These are phyloP conservation scores for Caenorhabditis elegans DNA, from an alignment of 1,140 invertebrate genomes.

Conservation along the genomic window DNA sequence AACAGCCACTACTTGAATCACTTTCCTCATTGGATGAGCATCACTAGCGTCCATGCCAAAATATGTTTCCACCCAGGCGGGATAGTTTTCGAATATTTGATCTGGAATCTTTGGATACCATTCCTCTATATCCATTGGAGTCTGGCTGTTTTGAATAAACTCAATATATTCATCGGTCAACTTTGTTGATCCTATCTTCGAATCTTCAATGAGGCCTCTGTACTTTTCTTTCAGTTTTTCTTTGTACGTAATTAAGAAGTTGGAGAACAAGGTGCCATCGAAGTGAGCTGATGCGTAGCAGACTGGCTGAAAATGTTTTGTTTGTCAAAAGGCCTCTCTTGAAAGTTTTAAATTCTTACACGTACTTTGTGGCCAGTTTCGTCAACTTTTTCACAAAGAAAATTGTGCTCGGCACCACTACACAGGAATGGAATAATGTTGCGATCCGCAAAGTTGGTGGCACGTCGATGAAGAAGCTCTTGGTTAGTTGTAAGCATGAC, in stretches of 20 bases:
- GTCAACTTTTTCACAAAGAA: background rate
- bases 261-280: background rate
- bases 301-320: background rate
- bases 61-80: slow-evolving; percentile 25
- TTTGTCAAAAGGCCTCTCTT: too few species aligned
- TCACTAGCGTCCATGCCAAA: slow-evolving; percentile 23
- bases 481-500: background rate
- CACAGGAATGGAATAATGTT: background rate
- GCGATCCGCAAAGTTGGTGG: background rate
- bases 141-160: background rate
- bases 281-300: background rate
- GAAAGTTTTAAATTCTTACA: background rate
- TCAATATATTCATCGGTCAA: background rate
- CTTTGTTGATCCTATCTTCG: background rate
- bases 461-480: background rate
- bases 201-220: background rate
- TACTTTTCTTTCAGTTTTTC: slow-evolving; percentile 33
- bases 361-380: background rate
- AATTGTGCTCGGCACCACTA: background rate
- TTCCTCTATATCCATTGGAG: slow-evolving; percentile 10
- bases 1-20: background rate
- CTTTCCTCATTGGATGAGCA: slow-evolving; percentile 27
- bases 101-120: slow-evolving; percentile 29
- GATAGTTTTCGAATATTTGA: background rate
- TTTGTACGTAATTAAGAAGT: background rate